These are phyloP conservation scores for Salvelinus alpinus DNA, from an alignment of 2,113 vertebrate species.

Conservation along the genomic window DNA sequence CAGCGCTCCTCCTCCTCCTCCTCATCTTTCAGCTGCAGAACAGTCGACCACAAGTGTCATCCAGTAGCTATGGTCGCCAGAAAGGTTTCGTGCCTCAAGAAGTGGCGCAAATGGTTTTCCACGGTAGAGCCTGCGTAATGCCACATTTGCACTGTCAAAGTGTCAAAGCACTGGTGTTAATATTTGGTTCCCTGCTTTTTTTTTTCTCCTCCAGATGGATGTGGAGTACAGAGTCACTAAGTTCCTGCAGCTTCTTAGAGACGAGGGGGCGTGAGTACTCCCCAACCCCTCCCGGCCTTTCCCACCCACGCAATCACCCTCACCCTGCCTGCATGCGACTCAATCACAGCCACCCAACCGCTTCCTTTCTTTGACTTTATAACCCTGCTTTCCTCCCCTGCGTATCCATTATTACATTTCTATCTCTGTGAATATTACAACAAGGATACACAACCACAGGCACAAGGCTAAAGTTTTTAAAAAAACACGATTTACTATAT, in stretches of 20 bases:
- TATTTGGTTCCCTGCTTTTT: background rate
- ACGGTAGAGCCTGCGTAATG: too few relatives aligned
- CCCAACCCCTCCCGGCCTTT: background rate
- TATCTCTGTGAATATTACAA: background rate
- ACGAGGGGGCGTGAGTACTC: slow-evolving; percentile 93
- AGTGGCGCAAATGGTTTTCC: too few relatives aligned
- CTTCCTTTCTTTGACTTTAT: background rate
- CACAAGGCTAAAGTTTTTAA: background rate
- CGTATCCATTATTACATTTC: background rate
- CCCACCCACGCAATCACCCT: background rate
- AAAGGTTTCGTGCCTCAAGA: too few relatives aligned
- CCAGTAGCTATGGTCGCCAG: too few relatives aligned
- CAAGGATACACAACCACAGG: background rate
- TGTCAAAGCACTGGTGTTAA: background rate
- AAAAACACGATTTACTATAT: background rate
- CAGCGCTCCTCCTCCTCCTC: background rate
- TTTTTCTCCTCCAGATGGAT: slow-evolving; percentile 82
- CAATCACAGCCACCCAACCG: background rate
- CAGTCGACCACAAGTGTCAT: background rate
- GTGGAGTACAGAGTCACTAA: slow-evolving; percentile 92
- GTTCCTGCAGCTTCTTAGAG: slow-evolving; percentile 90
- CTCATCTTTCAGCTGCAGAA: background rate
- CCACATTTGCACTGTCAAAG: too few relatives aligned
- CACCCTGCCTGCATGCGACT: background rate
- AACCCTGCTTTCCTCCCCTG: background rate